These are phyloP conservation scores for Agapetus fuscipes DNA, from an alignment of 2,888 invertebrate genomes.

Conservation along the genomic window DNA sequence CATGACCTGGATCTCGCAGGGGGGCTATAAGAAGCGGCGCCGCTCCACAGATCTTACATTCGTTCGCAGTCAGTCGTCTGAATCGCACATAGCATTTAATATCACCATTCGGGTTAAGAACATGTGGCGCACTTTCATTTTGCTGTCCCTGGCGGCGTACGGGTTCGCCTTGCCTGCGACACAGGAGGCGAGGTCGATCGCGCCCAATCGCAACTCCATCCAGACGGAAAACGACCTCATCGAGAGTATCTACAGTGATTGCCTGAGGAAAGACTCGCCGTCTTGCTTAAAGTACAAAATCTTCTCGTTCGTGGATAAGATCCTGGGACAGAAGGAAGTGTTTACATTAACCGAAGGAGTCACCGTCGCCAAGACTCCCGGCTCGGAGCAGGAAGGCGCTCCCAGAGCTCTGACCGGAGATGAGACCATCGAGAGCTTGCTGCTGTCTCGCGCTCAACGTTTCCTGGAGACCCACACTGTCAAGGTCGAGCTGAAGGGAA, in stretches of 20 bases:
- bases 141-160: slow-evolving; percentile 37
- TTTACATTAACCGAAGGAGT: slow-evolving; percentile 75
- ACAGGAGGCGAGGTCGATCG: slow-evolving; percentile 50
- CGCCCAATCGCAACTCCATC: slow-evolving; percentile 45
- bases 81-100: too few relatives aligned
- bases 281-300: slow-evolving; percentile 81
- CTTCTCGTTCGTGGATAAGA: slow-evolving; percentile 78
- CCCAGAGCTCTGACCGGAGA: slow-evolving; percentile 62
- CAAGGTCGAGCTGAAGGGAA: slow-evolving; percentile 76
- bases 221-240: slow-evolving; percentile 70
- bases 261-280: slow-evolving; percentile 72
- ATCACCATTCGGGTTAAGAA: too few relatives aligned
- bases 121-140: slow-evolving; percentile 22
- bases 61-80: slow-evolving; percentile 8
- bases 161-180: slow-evolving; percentile 58
- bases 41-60: slow-evolving; percentile 9
- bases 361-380: slow-evolving; percentile 67
- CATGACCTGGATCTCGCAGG: slow-evolving; percentile 15
- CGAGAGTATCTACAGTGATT: slow-evolving; percentile 67
- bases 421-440: slow-evolving; percentile 53
- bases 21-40: slow-evolving; percentile 15
- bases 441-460: slow-evolving; percentile 58
- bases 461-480: slow-evolving; percentile 74
- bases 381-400: slow-evolving; percentile 61
- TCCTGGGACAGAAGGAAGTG: slow-evolving; percentile 69